phyloP scores from a whole-genome alignment of 2,888 invertebrate genomes.

The Dryococelus australis region DNA sequence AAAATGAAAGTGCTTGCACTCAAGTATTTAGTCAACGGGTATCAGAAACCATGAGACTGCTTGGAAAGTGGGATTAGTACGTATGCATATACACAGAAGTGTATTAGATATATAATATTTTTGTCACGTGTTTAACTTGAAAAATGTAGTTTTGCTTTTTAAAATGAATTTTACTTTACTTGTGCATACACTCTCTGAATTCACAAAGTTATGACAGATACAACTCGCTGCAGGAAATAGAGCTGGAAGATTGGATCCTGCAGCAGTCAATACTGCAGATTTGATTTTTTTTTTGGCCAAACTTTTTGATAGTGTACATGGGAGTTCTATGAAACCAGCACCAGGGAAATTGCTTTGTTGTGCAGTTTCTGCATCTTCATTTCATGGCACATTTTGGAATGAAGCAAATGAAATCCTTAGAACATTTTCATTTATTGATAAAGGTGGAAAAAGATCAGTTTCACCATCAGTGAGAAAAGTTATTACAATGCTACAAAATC shows the following conservation, averaged over 20 bases:
- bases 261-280: neutral
- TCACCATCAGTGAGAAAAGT: neutral
- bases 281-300: neutral
- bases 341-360: conserved; percentile 25
- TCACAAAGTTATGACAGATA: too few species aligned
- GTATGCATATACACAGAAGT: too few species aligned
- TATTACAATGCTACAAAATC: neutral
- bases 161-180: too few species aligned
- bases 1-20: conserved; percentile 16
- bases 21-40: conserved; percentile 29
- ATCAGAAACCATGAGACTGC: conserved; percentile 10
- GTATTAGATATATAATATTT: too few species aligned
- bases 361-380: neutral
- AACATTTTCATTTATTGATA: conserved; percentile 29
- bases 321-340: neutral
- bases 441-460: neutral
- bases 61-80: neutral
- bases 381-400: conserved; percentile 30
- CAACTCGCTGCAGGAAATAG: too few species aligned
- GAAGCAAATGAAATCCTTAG: conserved; percentile 18
- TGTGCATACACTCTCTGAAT: too few species aligned
- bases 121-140: too few species aligned
- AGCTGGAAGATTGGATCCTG: too few species aligned
- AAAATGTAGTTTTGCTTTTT: too few species aligned
- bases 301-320: neutral